Conservation (phyloP, 2,113 vertebrate species). For the Acanthochromis polyacanthus region DNA sequence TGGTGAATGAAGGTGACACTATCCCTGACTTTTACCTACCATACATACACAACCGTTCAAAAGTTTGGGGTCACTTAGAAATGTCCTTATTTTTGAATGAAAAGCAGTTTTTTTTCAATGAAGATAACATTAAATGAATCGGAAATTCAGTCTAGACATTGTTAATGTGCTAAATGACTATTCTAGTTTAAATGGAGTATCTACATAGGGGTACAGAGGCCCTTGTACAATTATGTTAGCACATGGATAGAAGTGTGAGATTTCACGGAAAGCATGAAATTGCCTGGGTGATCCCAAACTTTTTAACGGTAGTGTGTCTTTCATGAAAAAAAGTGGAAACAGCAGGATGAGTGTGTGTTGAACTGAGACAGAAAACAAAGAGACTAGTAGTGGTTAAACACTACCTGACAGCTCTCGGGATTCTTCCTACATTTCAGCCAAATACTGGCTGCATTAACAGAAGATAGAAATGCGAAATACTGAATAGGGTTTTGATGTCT, state of each 20-base stretch:
- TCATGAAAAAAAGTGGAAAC: slow-evolving; percentile 47
- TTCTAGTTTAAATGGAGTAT: no score
- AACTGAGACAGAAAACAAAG: slow-evolving; percentile 48
- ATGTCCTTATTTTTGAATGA: no score
- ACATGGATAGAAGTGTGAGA: no score
- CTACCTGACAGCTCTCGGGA: not conserved
- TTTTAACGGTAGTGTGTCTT: not conserved
- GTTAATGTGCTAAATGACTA: no score
- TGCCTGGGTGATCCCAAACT: no score
- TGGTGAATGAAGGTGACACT: slow-evolving; percentile 49
- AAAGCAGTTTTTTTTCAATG: no score
- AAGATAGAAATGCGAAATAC: slow-evolving; percentile 38
- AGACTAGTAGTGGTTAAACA: slow-evolving; percentile 8
- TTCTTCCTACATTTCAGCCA: slow-evolving; percentile 10
- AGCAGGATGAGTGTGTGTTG: slow-evolving; percentile 31
- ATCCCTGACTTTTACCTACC: slow-evolving; percentile 36
- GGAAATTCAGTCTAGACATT: no score
- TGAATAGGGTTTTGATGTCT: slow-evolving; percentile 57
- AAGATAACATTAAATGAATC: no score
- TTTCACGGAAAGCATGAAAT: no score
- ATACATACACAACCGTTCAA: slow-evolving; percentile 12
- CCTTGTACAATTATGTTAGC: no score
- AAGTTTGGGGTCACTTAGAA: no score
- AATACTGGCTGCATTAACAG: slow-evolving; percentile 13
- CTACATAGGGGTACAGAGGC: no score